Conservation (phyloP, 1,140 invertebrate genomes). For the Macrosteles quadrilineatus region DNA sequence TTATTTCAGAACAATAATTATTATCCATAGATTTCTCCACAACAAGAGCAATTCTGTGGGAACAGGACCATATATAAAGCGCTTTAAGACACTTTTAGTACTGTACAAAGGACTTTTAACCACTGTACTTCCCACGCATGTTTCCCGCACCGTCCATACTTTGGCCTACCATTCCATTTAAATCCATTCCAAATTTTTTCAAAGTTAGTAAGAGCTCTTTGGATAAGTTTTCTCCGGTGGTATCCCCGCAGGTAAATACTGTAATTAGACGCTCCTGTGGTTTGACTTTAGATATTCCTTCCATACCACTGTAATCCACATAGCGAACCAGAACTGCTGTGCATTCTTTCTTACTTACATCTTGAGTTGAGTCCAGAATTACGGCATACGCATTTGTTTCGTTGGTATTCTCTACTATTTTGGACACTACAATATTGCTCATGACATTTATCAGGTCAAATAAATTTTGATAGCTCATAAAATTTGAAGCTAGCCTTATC, state of each 20-base stretch:
- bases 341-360: not conserved
- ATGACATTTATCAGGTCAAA: no score
- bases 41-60: not conserved
- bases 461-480: no score
- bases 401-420: not conserved
- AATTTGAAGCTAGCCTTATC: no score
- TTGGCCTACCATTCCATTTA: not conserved
- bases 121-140: not conserved
- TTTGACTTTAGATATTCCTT: not conserved
- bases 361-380: not conserved
- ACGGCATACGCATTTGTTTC: not conserved
- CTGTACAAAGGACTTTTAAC: not conserved
- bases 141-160: slow-evolving; percentile 1
- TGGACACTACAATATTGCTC: no score
- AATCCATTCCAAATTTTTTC: not conserved
- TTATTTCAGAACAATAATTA: not conserved
- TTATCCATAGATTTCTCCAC: not conserved
- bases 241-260: not conserved
- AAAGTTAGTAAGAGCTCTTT: not conserved
- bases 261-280: not conserved
- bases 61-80: not conserved
- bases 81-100: not conserved
- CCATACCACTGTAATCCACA: not conserved
- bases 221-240: not conserved
- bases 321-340: not conserved